Evolutionary conservation across 2,113 vertebrate species (phyloP).

Genomic region (Chionis minor): DNA sequence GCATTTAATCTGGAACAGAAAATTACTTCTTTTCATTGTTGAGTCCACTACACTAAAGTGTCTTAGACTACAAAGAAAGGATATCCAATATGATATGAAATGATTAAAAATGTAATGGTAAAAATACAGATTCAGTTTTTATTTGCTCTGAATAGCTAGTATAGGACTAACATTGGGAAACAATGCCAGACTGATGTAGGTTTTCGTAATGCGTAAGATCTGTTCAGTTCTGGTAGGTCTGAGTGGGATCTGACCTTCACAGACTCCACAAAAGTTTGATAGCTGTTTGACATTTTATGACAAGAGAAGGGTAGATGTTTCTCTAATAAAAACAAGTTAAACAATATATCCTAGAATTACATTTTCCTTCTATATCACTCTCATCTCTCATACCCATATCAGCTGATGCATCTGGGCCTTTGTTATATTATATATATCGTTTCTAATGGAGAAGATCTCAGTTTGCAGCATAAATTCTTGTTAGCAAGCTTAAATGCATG

Average conservation of each 20-base stretch:
- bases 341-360: neutral
- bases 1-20: neutral
- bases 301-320: neutral
- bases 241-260: neutral
- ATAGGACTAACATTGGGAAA: neutral
- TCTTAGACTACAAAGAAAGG: neutral
- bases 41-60: neutral
- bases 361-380: neutral
- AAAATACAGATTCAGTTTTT: neutral
- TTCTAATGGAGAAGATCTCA: neutral
- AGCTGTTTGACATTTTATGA: neutral
- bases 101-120: neutral
- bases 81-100: neutral
- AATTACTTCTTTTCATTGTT: neutral
- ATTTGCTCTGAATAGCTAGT: neutral
- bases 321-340: neutral
- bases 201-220: neutral
- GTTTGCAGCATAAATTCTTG: neutral
- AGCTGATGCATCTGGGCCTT: neutral
- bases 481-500: neutral
- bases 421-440: neutral
- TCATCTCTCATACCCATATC: neutral
- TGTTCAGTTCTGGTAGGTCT: neutral
- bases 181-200: neutral
- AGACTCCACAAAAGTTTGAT: neutral